Percentiles rank a stretch among this genome's conserved stretches.
These are phyloP conservation scores for Zoanthus solanderi DNA, from an alignment of 92 coral and sea anemone species.

Conservation along the genomic window DNA sequence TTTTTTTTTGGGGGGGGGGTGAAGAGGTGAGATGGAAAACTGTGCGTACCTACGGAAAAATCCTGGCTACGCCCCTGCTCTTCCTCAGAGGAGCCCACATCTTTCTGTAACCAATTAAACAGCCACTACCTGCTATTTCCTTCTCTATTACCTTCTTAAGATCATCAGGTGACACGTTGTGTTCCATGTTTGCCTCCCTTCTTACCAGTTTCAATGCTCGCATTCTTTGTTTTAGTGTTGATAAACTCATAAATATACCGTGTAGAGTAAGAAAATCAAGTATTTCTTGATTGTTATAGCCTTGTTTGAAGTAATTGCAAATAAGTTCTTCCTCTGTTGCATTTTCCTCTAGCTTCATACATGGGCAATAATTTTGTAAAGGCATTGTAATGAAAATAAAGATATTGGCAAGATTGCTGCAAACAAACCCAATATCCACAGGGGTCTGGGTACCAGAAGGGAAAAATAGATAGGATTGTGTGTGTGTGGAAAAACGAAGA, in stretches of 20 bases:
- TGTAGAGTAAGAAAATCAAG: slow-evolving; percentile 13
- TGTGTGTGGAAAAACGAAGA: background rate
- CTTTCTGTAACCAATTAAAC: slow-evolving; percentile 28
- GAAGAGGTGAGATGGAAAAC: too few relatives aligned
- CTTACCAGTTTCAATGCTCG: slow-evolving; percentile 7
- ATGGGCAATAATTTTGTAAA: background rate
- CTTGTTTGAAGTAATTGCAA: slow-evolving; percentile 6
- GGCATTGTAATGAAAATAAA: background rate
- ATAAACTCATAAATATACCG: slow-evolving; percentile 21
- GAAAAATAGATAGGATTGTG: background rate
- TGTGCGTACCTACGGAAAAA: too few relatives aligned
- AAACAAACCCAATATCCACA: background rate
- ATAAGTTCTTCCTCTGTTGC: slow-evolving; percentile 13
- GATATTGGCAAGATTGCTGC: slow-evolving; percentile 12
- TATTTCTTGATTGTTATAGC: slow-evolving; percentile 16
- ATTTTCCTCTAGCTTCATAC: slow-evolving; percentile 1
- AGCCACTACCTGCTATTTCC: slow-evolving; percentile 20
- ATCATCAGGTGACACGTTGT: slow-evolving; percentile 9
- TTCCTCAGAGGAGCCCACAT: background rate
- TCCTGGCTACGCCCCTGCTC: background rate
- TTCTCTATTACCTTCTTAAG: slow-evolving; percentile 23
- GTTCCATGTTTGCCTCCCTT: slow-evolving; percentile 25
- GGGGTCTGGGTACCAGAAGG: background rate
- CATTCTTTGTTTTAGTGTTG: slow-evolving; percentile 24
- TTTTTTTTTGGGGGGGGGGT: background rate